Evolutionary conservation across 2,797 vertebrate species (phyloP).

Genomic region (Enteromius thamalakanensis): DNA sequence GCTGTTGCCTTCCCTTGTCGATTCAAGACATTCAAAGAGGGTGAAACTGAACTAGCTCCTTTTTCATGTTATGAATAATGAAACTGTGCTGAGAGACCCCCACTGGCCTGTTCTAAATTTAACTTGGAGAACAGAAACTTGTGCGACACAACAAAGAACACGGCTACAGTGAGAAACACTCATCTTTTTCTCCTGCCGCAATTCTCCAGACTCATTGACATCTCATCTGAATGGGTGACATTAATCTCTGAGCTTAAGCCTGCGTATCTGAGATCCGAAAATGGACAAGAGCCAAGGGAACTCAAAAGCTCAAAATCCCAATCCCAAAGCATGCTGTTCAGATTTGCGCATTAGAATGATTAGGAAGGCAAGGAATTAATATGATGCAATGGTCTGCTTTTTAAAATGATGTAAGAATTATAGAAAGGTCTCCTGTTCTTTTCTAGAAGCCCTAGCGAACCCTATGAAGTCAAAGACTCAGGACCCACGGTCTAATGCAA

Average conservation of each 20-base stretch:
- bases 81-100: conserved; percentile 68
- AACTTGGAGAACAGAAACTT: conserved; percentile 65
- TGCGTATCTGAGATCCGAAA: neutral
- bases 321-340: conserved; percentile 17
- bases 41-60: conserved; percentile 73
- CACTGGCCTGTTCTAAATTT: conserved; percentile 62
- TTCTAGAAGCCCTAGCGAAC: conserved; percentile 22
- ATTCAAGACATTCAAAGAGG: conserved; percentile 43
- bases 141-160: conserved; percentile 42
- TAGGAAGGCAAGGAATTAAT: neutral
- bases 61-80: conserved; percentile 78
- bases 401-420: neutral
- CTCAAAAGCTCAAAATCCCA: conserved; percentile 23
- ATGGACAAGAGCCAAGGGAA: conserved; percentile 6
- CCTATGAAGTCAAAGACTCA: conserved; percentile 35
- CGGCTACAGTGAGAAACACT: conserved; percentile 23
- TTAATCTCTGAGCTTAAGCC: conserved; percentile 13
- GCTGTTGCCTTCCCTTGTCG: conserved; percentile 11
- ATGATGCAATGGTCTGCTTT: neutral
- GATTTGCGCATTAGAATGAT: conserved; percentile 14
- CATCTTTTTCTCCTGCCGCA: conserved; percentile 1
- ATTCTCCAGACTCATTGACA: neutral
- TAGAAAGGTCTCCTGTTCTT: neutral
- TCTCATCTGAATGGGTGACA: conserved; percentile 14
- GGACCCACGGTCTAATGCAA: conserved; percentile 61